These are phyloP conservation scores for Conchocele bisecta DNA, from an alignment of 2,888 invertebrate genomes.

Conservation along the genomic window DNA sequence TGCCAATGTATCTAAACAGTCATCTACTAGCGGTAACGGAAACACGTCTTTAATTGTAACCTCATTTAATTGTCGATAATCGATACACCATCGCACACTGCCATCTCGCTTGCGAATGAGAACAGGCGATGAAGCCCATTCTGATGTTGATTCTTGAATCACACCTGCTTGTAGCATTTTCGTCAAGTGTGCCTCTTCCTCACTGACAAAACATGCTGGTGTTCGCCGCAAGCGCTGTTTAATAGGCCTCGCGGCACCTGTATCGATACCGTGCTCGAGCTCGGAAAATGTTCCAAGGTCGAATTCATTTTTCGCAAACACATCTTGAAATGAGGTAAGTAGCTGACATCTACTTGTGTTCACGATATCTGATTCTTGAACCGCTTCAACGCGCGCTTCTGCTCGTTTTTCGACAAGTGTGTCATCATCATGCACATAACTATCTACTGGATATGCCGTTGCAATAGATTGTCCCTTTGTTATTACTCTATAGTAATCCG, in stretches of 20 bases:
- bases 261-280: conserved; percentile 42
- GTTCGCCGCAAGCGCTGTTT: conserved; percentile 47
- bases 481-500: no score
- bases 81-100: conserved; percentile 39
- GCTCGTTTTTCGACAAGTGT: no score
- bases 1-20: conserved; percentile 46
- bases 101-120: conserved; percentile 42
- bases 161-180: conserved; percentile 42
- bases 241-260: conserved; percentile 29
- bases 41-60: conserved; percentile 12
- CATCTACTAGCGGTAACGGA: conserved; percentile 41
- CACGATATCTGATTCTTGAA: no score
- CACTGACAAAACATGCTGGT: conserved; percentile 35
- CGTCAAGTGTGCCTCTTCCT: conserved; percentile 41
- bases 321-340: no score
- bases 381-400: no score
- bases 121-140: conserved; percentile 50
- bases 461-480: no score
- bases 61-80: conserved; percentile 38
- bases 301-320: conserved; percentile 40
- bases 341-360: background rate
- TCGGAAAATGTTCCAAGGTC: conserved; percentile 41
- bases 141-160: conserved; percentile 36
- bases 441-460: no score
- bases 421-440: no score